Evolutionary conservation across 2,113 vertebrate genomes (phyloP).

Genomic region (Aegithalos caudatus): DNA sequence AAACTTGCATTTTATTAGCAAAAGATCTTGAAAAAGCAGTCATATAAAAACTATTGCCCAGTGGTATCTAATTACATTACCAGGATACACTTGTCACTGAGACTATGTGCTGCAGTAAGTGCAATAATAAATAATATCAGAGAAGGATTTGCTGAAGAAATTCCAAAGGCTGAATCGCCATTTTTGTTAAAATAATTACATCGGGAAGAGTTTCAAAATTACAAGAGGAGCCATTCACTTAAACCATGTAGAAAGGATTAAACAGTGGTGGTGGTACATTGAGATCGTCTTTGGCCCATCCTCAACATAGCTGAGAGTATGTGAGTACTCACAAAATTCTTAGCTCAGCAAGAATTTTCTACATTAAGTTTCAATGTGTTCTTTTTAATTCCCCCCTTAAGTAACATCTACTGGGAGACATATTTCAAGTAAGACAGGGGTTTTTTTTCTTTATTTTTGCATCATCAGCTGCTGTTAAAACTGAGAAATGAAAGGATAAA

Average conservation of each 20-base stretch:
- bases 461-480: not conserved
- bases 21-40: not conserved
- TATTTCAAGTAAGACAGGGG: not conserved
- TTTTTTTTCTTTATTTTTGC: not conserved
- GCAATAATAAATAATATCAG: slow-evolving; percentile 60
- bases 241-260: slow-evolving; percentile 28
- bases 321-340: not conserved
- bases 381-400: not conserved
- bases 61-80: slow-evolving; percentile 46
- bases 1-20: not conserved
- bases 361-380: not conserved
- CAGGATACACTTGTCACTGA: slow-evolving; percentile 8
- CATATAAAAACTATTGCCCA: not conserved
- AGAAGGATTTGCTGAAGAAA: slow-evolving; percentile 57
- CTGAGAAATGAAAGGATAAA: not conserved
- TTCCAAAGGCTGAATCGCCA: slow-evolving; percentile 60
- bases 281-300: slow-evolving; percentile 30
- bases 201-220: slow-evolving; percentile 53
- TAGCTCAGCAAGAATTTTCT: slow-evolving; percentile 42
- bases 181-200: slow-evolving; percentile 60
- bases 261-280: not conserved
- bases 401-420: not conserved
- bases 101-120: slow-evolving; percentile 13
- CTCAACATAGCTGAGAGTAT: not conserved
- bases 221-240: slow-evolving; percentile 7